These are phyloP conservation scores for Genyomyrus donnyi DNA, from an alignment of 2,113 vertebrate species.

Conservation along the genomic window DNA sequence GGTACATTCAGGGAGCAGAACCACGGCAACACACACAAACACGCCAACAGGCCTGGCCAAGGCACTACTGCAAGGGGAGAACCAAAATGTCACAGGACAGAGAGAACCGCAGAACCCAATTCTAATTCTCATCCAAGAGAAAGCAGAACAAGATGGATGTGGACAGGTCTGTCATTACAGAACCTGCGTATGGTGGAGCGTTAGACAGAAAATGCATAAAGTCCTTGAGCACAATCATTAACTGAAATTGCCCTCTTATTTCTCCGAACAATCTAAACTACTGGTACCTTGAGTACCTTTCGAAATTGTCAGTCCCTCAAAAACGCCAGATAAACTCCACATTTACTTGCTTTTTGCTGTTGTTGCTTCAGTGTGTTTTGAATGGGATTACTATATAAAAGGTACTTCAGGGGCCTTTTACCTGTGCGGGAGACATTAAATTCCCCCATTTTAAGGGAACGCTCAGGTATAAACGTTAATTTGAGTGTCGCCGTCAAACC, in stretches of 20 bases:
- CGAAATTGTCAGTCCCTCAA: neutral
- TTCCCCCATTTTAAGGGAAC: neutral
- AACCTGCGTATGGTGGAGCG: neutral
- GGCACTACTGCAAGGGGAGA: neutral
- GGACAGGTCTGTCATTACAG: neutral
- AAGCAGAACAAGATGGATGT: neutral
- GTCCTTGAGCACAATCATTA: neutral
- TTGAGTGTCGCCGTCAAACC: neutral
- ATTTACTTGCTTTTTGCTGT: neutral
- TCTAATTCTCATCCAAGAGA: neutral
- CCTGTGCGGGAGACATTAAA: neutral
- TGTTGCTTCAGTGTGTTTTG: neutral
- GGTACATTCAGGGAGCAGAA: neutral
- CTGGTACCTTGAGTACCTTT: neutral
- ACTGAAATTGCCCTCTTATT: neutral
- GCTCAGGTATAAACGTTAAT: neutral
- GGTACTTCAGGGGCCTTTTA: neutral
- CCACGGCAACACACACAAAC: neutral
- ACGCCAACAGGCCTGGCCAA: neutral
- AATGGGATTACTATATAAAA: neutral
- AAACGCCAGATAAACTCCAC: neutral
- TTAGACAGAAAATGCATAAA: neutral
- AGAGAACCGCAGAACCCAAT: neutral
- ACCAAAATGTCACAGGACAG: neutral
- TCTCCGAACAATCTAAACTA: neutral